Base-by-base conservation (phyloP, 2,797 vertebrate species). In the Crocodylus rhombifer region DNA sequence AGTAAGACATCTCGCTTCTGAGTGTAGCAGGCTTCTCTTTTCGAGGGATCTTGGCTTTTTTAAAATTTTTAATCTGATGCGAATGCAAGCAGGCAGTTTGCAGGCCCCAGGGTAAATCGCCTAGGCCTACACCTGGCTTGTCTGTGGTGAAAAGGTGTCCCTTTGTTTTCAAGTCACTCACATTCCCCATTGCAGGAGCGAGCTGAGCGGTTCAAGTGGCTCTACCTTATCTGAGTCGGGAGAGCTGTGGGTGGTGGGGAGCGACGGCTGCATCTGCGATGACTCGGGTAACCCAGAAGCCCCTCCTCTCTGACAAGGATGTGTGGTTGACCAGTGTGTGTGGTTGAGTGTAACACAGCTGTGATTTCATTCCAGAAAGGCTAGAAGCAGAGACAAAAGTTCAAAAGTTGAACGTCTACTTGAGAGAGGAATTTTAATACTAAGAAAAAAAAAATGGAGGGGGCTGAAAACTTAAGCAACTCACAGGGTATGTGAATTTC, bases 211-310 rank as follows among this genome's bases (percentile, higher is more conserved):
- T 75, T 65, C 56, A 18, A 62, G 0, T 57, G 17, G 1, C 0
- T 1, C 23, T 4, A 0, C 58, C 7, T 0, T n/a, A 1, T 51
- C 11, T 11, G 64, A 42, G 2, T 10, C 25, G 1, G 0, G 0
- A 6, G 79, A 28, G 74, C 55, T 16, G 78, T 2, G 76, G 86
- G 75, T 1, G 30, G 1, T 17, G 82, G 83, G 69, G 42, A 67
- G 10, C 21, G 64, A 84, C 74, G 58, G 71, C 71, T 77, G 73
- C 4, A 23, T 56, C 58, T 26, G 84, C 1, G 2, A 33, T 0
- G 30, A 2, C 3, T 55, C 42, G 93, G 16, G 73, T 11, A 74
- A 84, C 23, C 5, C 0, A 30, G 3, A 26, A 51, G 42, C 9
- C 61, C 69, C 73, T 5, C 80, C 84, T 56, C 14, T 6, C 0